Base-by-base conservation (phyloP, 2,113 vertebrate species). In the Sceloporus undulatus region DNA sequence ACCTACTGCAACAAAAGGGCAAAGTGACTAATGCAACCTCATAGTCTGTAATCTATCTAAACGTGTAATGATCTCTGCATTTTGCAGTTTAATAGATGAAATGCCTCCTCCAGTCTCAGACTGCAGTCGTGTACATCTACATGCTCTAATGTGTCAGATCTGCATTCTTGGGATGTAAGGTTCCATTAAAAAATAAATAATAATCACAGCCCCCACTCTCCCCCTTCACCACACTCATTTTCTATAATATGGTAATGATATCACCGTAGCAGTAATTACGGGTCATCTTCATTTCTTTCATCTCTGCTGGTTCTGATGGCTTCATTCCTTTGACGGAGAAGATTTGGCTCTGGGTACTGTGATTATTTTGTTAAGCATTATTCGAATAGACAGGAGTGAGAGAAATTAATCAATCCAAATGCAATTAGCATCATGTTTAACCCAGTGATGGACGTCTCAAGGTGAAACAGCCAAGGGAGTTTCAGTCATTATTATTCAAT, bases 351-450 rank as follows among this genome's bases (percentile, higher is more conserved):
- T 94, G 95, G 94, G 93, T 95, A 96, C 95, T 96, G 94, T 97
- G 97, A 98, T 98, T 98, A 98, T 98, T 98, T 98, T 98, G 98
- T 98, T 98, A 98, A 96, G 97, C 95, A 93, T 98, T 98, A 99
- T 98, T 98, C 96, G 97, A 98, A 98, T 98, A 98, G 98, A 98
- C 98, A 98, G 98, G 97, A 97, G 96, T 97, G 97, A 98, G 97
- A 97, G 97, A 98, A 98, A 98, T 98, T 98, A 98, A 99, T 98
- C 97, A 97, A 97, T 98, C 97, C 97, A 98, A 98, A 98, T 98
- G 97, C 98, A 98, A 98, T 99, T 99, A 98, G 98, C 98, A 97
- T 98, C 98, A 98, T 98, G 98, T 99, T 98, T 98, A 98, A 98
- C 98, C 97, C 97, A 97, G 97, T 98, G 98, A 99, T 98, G 97